These are phyloP conservation scores for Paracanthobrama guichenoti DNA, from an alignment of 2,113 vertebrate genomes.

Conservation along the genomic window DNA sequence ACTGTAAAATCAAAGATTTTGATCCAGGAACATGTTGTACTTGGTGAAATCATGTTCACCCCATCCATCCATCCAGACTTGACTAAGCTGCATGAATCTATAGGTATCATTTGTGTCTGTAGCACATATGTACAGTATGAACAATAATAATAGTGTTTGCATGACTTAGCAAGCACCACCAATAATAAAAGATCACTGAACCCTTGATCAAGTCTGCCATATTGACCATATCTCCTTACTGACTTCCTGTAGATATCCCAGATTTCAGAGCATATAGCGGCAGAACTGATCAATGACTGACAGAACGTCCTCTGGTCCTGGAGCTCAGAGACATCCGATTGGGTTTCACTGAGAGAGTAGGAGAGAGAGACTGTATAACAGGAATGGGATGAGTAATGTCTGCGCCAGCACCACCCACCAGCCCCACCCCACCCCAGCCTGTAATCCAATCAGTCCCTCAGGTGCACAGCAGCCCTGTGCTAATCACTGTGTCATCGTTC, in stretches of 20 bases:
- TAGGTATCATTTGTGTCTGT: neutral
- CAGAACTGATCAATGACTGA: conserved; percentile 34
- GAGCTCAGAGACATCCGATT: conserved; percentile 26
- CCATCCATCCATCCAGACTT: too few relatives aligned
- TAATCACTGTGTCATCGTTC: conserved; percentile 33
- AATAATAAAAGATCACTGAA: neutral
- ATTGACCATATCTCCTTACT: conserved; percentile 23
- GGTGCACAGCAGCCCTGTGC: conserved; percentile 63
- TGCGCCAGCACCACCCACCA: conserved; percentile 55
- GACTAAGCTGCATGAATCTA: neutral
- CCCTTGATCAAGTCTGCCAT: neutral
- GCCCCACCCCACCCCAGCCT: conserved; percentile 41
- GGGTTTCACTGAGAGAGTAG: conserved; percentile 23
- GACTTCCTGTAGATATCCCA: conserved; percentile 16
- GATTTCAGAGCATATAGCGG: neutral
- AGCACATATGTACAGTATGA: neutral
- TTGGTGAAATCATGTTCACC: too few relatives aligned
- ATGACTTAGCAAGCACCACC: neutral
- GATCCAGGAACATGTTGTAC: too few relatives aligned
- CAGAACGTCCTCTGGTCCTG: conserved; percentile 32
- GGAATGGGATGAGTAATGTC: conserved; percentile 83
- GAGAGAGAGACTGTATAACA: conserved; percentile 64
- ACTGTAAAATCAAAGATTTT: too few relatives aligned
- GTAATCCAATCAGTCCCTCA: conserved; percentile 78
- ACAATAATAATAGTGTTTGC: neutral